phyloP scores from a whole-genome alignment of 2,797 vertebrate genomes.

The Protosalanx chinensis region DNA sequence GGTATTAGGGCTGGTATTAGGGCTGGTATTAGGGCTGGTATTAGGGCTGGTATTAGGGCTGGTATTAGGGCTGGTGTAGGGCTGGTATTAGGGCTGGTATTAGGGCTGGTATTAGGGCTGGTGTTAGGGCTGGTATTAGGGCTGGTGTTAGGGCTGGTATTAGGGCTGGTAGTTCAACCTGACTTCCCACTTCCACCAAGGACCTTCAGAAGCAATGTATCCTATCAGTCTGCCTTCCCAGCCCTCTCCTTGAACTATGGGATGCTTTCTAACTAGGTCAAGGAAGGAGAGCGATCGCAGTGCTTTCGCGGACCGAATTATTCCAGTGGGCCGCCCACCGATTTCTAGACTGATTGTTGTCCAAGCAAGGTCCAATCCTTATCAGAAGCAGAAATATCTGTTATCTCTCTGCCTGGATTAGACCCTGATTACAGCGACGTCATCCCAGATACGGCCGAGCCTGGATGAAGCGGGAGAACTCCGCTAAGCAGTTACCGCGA shows the following conservation, averaged over 20 bases:
- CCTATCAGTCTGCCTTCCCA: conserved; percentile 25
- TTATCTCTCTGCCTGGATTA: conserved; percentile 43
- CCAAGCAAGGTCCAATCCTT: conserved; percentile 72
- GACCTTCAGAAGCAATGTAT: too few species aligned
- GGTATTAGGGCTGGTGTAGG: too few species aligned
- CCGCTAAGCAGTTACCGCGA: conserved; percentile 19
- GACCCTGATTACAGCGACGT: conserved; percentile 20
- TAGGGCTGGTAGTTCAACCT: conserved; percentile 56
- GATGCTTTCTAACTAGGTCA: conserved; percentile 34
- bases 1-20: too few species aligned
- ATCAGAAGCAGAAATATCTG: conserved; percentile 63
- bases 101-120: too few species aligned
- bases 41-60: too few species aligned
- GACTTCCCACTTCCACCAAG: conserved; percentile 47
- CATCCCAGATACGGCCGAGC: too few species aligned
- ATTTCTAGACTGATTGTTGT: conserved; percentile 67
- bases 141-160: too few species aligned
- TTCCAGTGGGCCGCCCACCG: conserved; percentile 19
- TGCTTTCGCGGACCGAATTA: too few species aligned
- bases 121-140: too few species aligned
- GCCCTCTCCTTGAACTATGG: conserved; percentile 66
- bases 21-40: too few species aligned
- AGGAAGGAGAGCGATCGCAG: too few species aligned
- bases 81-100: too few species aligned
- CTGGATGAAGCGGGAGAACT: neutral